Conservation (phyloP, 2,888 invertebrate genomes). For the Mythimna lalbum region DNA sequence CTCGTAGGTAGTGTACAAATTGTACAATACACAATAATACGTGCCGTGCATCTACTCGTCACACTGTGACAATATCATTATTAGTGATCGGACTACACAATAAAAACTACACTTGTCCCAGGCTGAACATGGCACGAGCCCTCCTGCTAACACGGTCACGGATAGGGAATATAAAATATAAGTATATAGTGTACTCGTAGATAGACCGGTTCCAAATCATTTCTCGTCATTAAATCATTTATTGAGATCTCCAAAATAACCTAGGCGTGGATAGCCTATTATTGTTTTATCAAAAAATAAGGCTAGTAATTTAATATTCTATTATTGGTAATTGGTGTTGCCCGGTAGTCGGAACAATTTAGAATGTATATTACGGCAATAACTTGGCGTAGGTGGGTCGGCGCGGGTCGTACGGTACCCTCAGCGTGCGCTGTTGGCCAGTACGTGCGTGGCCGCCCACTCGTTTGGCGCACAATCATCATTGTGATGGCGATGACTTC, state of each 20-base stretch:
- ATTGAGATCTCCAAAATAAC: constrained; percentile 3
- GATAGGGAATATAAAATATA: not conserved
- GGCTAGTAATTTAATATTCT: constrained; percentile 53
- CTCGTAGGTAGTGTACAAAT: no score
- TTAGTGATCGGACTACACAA: not conserved
- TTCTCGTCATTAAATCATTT: constrained; percentile 8
- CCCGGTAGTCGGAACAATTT: constrained; percentile 61
- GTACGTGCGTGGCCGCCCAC: constrained; percentile 53
- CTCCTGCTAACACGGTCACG: not conserved
- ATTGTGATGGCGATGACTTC: constrained; percentile 48
- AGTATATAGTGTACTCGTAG: no score
- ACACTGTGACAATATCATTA: not conserved
- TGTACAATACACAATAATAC: no score
- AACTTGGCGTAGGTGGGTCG: constrained; percentile 49
- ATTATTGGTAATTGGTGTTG: constrained; percentile 59
- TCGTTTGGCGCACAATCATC: constrained; percentile 47
- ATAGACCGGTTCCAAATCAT: not conserved
- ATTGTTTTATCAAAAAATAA: constrained; percentile 46
- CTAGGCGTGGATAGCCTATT: constrained; percentile 11
- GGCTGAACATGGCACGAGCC: not conserved
- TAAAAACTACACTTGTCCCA: not conserved
- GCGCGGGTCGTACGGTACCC: constrained; percentile 27
- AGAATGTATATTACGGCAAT: constrained; percentile 53
- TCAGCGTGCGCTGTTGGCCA: constrained; percentile 36
- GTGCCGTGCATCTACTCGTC: no score